These are phyloP conservation scores for Eupithecia subfuscata DNA, from an alignment of 2,888 invertebrate species.

Conservation along the genomic window DNA sequence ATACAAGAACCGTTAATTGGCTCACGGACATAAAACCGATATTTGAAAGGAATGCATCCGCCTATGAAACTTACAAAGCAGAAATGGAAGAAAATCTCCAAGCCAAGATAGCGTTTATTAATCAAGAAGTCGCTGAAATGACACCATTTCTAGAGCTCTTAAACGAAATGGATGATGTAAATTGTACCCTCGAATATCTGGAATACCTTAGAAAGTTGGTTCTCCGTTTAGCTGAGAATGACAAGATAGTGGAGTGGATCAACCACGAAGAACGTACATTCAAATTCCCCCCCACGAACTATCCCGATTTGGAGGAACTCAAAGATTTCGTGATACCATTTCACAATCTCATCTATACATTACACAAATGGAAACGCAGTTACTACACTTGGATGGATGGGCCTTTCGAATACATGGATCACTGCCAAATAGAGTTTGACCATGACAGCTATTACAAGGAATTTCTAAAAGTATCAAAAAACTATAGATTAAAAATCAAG, in stretches of 20 bases:
- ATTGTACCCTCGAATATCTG: constrained; percentile 90
- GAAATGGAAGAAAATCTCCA: constrained; percentile 93
- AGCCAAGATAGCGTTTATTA: constrained; percentile 87
- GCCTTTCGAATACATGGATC: constrained; percentile 93
- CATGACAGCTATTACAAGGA: constrained; percentile 92
- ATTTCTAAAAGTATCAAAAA: constrained; percentile 90
- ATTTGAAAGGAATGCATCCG: constrained; percentile 90
- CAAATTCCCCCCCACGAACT: constrained; percentile 90
- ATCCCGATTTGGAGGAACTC: constrained; percentile 91
- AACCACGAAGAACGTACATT: constrained; percentile 95
- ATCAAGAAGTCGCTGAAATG: constrained; percentile 88
- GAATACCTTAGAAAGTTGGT: constrained; percentile 90
- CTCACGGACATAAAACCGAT: constrained; percentile 90
- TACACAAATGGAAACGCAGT: constrained; percentile 89
- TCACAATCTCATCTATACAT: constrained; percentile 87
- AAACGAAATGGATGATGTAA: constrained; percentile 92
- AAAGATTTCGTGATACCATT: constrained; percentile 89
- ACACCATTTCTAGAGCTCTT: constrained; percentile 90
- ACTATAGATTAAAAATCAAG: constrained; percentile 89
- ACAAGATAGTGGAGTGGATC: constrained; percentile 92
- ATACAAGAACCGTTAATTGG: constrained; percentile 94
- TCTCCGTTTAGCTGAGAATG: constrained; percentile 89
- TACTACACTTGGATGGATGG: constrained; percentile 96
- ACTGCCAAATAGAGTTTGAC: constrained; percentile 89
- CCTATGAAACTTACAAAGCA: constrained; percentile 92